Base-by-base conservation (phyloP, 2,113 vertebrate genomes). In the Elaphurus davidianus region DNA sequence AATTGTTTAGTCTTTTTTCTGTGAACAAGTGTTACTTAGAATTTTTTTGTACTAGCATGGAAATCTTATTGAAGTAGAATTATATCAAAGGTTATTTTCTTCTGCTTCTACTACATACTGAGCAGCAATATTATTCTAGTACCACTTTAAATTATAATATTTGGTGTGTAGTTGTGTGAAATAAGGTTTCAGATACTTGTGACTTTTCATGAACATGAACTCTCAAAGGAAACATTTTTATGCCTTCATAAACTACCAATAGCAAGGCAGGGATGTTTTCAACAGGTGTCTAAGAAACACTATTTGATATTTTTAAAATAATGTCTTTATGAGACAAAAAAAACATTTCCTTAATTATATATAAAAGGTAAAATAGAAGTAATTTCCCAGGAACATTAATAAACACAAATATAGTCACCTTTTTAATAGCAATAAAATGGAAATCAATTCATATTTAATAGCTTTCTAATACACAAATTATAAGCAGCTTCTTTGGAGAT, bases 361-460 rank as follows among this genome's bases (percentile, higher is more conserved):
- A 54, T 50, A 47, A 90, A 88, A 78, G 10, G 25, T 33, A 55
- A 93, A 62, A 54, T 55, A 12, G 9, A 54, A 45, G 13, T 33
- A 50, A 54, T 36, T 40, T 54, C 43, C 23, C 11, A 33, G 1
- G 21, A 25, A 40, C 12, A 40, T 30, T 85, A 84, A 79, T 64
- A 14, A 36, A 57, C 9, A 78, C 3, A 84, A 52, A 62, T 64
- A 1, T 71, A 36, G 67, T 71, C 52, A 62, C 21, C 9, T 5
- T 62, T 83, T 64, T 43, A 23, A 3, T 55, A 82, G 17, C 28
- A 90, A 82, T 81, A 79, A 76, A 36, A 52, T 54, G 4, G n/a
- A 60, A 60, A 54, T 74, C 19, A 90, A 90, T 76, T 62, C 13
- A 60, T 84, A 16, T 76, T 83, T 50, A 84, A 59, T 19, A 95